Conservation (phyloP, 1,140 invertebrate genomes). For the Marisa cornuarietis region DNA sequence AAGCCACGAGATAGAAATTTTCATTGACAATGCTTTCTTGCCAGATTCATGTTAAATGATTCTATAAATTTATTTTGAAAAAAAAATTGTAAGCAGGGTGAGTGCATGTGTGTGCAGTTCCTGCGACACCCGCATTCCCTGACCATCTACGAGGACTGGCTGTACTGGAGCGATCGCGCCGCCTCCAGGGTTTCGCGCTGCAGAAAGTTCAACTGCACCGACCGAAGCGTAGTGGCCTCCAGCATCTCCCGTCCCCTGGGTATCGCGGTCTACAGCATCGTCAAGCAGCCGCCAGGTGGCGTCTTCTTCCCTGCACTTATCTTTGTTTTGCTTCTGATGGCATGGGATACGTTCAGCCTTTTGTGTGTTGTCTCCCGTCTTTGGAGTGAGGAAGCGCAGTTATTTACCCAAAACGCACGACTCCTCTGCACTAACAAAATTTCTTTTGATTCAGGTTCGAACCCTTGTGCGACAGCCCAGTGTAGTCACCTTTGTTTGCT, state of each 20-base stretch:
- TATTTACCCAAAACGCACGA: not conserved
- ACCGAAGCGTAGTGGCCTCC: slow-evolving; percentile 88
- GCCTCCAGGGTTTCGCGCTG: slow-evolving; percentile 79
- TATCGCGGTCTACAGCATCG: slow-evolving; percentile 73
- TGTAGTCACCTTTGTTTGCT: slow-evolving; percentile 94
- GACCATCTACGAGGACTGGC: slow-evolving; percentile 90
- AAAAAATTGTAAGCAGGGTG: slow-evolving; percentile 73
- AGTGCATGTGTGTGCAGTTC: slow-evolving; percentile 78
- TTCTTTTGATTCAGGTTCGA: slow-evolving; percentile 65
- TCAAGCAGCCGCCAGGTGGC: slow-evolving; percentile 77
- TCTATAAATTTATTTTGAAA: slow-evolving; percentile 52
- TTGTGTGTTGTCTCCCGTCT: too few species aligned
- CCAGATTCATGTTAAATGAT: too few species aligned
- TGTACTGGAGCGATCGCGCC: slow-evolving; percentile 97
- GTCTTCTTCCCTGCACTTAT: too few species aligned
- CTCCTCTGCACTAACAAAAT: not conserved
- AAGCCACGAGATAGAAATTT: too few species aligned
- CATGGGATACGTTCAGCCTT: too few species aligned
- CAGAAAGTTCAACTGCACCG: slow-evolving; percentile 83
- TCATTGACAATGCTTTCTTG: too few species aligned
- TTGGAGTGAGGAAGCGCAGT: not conserved
- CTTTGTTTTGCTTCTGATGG: too few species aligned
- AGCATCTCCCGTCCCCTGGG: slow-evolving; percentile 87
- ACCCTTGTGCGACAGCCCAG: slow-evolving; percentile 80
- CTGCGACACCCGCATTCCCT: slow-evolving; percentile 94